These are phyloP conservation scores for Upupa epops DNA, from an alignment of 2,113 vertebrate genomes.

Conservation along the genomic window DNA sequence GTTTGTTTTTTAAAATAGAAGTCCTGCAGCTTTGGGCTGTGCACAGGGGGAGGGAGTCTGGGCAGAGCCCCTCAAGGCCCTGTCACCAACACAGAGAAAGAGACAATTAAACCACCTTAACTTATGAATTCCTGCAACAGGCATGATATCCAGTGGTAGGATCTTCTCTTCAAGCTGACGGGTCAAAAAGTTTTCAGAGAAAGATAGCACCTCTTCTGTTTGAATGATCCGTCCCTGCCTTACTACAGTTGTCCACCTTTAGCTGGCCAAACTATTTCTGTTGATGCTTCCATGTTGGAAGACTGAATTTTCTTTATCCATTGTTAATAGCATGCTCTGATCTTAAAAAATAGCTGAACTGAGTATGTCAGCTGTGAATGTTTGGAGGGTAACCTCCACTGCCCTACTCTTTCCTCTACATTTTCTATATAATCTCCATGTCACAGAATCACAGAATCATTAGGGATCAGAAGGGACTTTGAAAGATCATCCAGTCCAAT, in stretches of 20 bases:
- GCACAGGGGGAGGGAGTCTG: too few relatives aligned
- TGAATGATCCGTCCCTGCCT: background rate
- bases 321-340: background rate
- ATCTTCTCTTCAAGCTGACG: background rate
- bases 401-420: background rate
- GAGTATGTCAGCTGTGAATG: background rate
- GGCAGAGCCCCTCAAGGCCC: background rate
- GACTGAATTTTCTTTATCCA: background rate
- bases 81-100: background rate
- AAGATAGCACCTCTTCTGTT: background rate
- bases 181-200: background rate
- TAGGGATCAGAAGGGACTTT: too few relatives aligned
- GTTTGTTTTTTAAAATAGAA: background rate
- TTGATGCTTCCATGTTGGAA: background rate
- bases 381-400: background rate
- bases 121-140: background rate
- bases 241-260: background rate
- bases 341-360: background rate
- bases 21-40: background rate
- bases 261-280: background rate
- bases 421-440: background rate
- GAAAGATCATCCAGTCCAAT: too few relatives aligned
- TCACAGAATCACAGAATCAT: too few relatives aligned
- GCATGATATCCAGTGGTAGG: background rate
- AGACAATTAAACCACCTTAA: background rate